Conservation (phyloP, 2,888 invertebrate species). For the Aphodius sticticus region DNA sequence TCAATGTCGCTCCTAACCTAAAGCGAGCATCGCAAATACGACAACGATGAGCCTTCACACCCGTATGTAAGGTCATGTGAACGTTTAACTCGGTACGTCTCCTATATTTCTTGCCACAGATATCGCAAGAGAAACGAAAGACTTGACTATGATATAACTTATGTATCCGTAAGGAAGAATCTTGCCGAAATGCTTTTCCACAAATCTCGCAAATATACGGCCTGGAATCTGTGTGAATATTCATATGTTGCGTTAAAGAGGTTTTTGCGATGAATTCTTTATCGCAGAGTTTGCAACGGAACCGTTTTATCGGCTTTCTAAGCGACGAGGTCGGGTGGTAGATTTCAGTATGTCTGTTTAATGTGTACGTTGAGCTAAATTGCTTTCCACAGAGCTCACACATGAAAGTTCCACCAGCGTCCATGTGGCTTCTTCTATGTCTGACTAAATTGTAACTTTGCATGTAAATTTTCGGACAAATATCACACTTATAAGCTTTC, state of each 20-base stretch:
- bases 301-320: conserved; percentile 57
- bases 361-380: conserved; percentile 62
- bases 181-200: conserved; percentile 63
- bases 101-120: conserved; percentile 66
- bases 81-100: conserved; percentile 64
- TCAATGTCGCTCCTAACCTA: conserved; percentile 58
- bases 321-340: conserved; percentile 55
- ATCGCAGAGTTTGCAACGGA: conserved; percentile 61
- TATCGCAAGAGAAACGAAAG: conserved; percentile 59
- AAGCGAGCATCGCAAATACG: conserved; percentile 63
- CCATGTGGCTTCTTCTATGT: conserved; percentile 62
- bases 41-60: conserved; percentile 65
- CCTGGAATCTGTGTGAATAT: conserved; percentile 60
- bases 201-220: conserved; percentile 65
- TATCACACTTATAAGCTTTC: conserved; percentile 57
- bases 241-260: conserved; percentile 63
- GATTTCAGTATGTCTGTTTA: conserved; percentile 63
- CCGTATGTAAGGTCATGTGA: conserved; percentile 66
- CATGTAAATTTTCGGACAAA: conserved; percentile 57
- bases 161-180: conserved; percentile 64
- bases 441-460: conserved; percentile 57
- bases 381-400: conserved; percentile 65
- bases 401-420: conserved; percentile 57
- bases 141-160: conserved; percentile 56
- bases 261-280: conserved; percentile 62